phyloP scores from a whole-genome alignment of 2,888 invertebrate species.

The Syrphus vitripennis region DNA sequence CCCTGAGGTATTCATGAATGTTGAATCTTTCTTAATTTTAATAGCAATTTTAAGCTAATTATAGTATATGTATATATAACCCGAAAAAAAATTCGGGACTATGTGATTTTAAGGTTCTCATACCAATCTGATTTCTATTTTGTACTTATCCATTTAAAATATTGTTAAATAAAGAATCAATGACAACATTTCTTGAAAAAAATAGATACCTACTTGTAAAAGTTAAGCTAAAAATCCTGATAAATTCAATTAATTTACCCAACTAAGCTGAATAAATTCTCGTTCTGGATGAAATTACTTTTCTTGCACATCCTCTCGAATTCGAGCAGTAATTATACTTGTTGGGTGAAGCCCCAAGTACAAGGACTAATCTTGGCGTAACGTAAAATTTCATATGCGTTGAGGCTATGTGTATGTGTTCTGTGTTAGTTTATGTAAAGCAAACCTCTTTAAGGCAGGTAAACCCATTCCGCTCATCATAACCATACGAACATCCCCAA shows the following conservation, averaged over 20 bases:
- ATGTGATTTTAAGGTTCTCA: too few relatives aligned
- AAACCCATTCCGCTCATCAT: background rate
- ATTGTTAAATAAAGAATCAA: too few relatives aligned
- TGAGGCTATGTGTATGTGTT: background rate
- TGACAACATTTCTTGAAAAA: background rate
- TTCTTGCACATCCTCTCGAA: slow-evolving; percentile 17
- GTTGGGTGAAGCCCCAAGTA: slow-evolving; percentile 14
- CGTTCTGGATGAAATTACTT: background rate
- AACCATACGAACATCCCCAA: background rate
- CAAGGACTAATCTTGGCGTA: slow-evolving; percentile 21
- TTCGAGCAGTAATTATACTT: slow-evolving; percentile 42
- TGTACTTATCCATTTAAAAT: background rate
- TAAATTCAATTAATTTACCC: background rate
- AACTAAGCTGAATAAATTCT: background rate
- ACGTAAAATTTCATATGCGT: background rate
- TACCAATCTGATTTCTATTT: too few relatives aligned
- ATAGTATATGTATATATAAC: too few relatives aligned
- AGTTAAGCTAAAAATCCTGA: background rate
- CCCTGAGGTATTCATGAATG: too few relatives aligned
- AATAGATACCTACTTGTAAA: background rate
- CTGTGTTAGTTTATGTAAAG: background rate
- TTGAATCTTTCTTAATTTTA: too few relatives aligned
- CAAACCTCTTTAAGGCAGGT: slow-evolving; percentile 12
- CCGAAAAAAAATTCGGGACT: too few relatives aligned
- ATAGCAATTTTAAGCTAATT: too few relatives aligned